Percentiles rank a stretch among this genome's conserved stretches.
phyloP scores from a whole-genome alignment of 2,113 vertebrate genomes.

The Pholis gunnellus region DNA sequence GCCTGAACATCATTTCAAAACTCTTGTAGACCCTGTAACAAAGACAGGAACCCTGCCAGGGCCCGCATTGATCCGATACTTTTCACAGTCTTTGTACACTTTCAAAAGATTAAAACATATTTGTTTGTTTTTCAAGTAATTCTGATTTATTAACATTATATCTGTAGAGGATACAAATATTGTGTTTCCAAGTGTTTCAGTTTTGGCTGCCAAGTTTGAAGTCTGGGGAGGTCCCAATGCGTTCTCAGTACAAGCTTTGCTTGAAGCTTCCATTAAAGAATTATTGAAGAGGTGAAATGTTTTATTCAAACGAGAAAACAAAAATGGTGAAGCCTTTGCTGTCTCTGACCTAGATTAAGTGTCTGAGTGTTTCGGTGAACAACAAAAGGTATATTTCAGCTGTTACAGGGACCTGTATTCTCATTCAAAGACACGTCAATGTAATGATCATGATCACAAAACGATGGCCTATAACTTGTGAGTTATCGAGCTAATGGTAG shows the following conservation, averaged over 20 bases:
- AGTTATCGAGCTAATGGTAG: conserved; percentile 1
- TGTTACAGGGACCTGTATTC: conserved; percentile 15
- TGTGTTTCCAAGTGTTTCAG: conserved; percentile 18
- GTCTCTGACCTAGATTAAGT: conserved; percentile 61
- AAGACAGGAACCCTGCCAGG: conserved; percentile 6
- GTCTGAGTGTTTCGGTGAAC: conserved; percentile 37
- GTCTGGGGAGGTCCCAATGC: conserved; percentile 14
- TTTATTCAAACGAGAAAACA: conserved; percentile 65
- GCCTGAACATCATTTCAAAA: conserved; percentile 18
- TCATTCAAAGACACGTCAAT: conserved; percentile 32
- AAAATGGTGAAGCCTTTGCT: conserved; percentile 40
- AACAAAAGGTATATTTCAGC: conserved; percentile 47
- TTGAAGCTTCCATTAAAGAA: conserved; percentile 59
- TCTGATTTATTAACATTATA: neutral
- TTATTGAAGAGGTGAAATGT: conserved; percentile 67
- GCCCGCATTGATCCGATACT: neutral
- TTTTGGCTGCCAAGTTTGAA: conserved; percentile 42
- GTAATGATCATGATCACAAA: conserved; percentile 29
- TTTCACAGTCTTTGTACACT: neutral
- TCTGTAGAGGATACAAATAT: conserved; percentile 18
- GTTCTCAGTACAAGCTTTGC: conserved; percentile 27
- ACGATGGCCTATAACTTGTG: neutral
- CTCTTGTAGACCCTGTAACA: neutral
- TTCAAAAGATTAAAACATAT: neutral
- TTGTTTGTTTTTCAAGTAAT: neutral